Evolutionary conservation across 2,888 invertebrate species (phyloP), one percentile per base, ranked within the genome.

Genomic region (Blastobasis lacticolella): DNA sequence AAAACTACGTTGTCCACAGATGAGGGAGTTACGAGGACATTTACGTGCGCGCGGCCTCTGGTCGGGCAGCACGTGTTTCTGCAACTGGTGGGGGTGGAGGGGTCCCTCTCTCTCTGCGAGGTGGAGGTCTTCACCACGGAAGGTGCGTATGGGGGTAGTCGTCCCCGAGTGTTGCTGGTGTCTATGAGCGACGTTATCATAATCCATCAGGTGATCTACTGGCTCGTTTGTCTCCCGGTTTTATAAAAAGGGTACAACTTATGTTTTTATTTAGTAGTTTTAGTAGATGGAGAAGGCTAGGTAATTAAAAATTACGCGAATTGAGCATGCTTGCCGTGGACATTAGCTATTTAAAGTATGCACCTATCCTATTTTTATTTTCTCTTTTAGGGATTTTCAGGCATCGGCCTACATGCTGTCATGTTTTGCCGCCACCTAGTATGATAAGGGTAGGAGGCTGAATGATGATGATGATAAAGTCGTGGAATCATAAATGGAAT

Each of bases 81-180:
- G 55, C 97, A 97, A 72, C 90, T 97, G 51, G 96, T 96, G 1
- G 96, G 97, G 0, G 96, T 96, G 3, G 96, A 96, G 75, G 96
- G 96, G 37, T 95, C 96, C 1, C 81, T 97, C 49, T 96, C 96
- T 6, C 85, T 97, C 1, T 97, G 97, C 74, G 97, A 97, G 81
- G 96, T 97, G 1, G 95, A 97, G 81, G 95, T 97, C 2, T 97
- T 96, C 75, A 95, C 96, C 0, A 95, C 95, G 5, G 95, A 96
- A 84, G 97, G 95, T 94, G 58, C 52, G 59, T 37, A n/a, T 23
- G 23, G 23, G 23, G 23, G 23, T 23, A 23, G 23, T 23, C 3
- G 23, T 23, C 23, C 23, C 23, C 23, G 23, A 23, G 23, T 23
- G 23, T 23, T 23, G 23, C 23, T 23, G 23, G 23, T 23, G 23